Evolutionary conservation across 2,888 invertebrate genomes (phyloP).

Genomic region (Limnephilus lunatus): DNA sequence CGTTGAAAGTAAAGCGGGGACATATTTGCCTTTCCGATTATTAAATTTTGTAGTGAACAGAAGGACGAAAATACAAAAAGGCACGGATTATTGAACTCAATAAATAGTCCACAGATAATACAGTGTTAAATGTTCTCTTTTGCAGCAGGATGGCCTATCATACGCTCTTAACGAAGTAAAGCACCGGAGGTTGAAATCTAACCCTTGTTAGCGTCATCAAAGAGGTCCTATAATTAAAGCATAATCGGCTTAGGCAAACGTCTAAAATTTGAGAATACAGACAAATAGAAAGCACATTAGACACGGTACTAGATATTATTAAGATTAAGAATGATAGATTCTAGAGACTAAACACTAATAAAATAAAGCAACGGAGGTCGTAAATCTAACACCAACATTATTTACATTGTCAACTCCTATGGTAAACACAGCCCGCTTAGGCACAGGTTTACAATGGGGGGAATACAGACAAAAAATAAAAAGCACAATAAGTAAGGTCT

Average conservation of each 20-base stretch:
- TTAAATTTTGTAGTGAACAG: background rate
- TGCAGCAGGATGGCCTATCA: constrained; percentile 8
- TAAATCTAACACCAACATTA: too few species aligned
- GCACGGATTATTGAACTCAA: background rate
- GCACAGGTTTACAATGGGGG: too few species aligned
- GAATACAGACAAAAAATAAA: too few species aligned
- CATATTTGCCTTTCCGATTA: background rate
- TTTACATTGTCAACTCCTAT: too few species aligned
- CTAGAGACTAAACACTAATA: background rate
- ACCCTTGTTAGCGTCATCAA: constrained; percentile 25
- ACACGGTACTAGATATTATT: background rate
- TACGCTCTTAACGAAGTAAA: constrained; percentile 29
- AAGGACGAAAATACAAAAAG: background rate
- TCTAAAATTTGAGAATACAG: background rate
- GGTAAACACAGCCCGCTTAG: too few species aligned
- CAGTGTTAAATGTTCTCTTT: background rate
- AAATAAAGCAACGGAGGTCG: too few species aligned
- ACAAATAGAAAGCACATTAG: background rate
- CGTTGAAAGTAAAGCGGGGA: background rate
- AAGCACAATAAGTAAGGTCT: too few species aligned
- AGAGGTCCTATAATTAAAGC: constrained; percentile 30
- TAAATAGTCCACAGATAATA: background rate
- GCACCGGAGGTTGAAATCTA: constrained; percentile 18
- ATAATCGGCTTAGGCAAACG: constrained; percentile 19
- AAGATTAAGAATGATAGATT: too few species aligned